Percentiles rank a stretch among this genome's conserved stretches.
phyloP scores from a whole-genome alignment of 1,140 invertebrate species.

The Aphaenogaster ashmeadi region DNA sequence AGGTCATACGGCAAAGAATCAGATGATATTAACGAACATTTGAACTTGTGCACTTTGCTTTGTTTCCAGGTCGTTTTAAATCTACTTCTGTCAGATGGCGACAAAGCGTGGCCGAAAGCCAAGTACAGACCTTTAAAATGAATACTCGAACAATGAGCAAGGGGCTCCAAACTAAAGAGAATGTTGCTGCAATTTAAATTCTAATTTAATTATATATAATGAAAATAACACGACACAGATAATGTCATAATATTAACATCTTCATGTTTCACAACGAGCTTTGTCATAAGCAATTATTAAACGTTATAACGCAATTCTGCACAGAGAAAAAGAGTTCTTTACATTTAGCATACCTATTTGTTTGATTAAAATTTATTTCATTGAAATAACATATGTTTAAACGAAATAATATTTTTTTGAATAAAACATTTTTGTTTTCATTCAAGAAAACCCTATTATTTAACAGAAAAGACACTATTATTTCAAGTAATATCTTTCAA shows the following conservation, averaged over 20 bases:
- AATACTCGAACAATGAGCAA: constrained; percentile 73
- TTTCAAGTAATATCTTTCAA: too few relatives aligned
- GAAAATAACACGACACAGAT: neutral
- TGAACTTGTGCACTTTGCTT: neutral
- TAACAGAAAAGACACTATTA: too few relatives aligned
- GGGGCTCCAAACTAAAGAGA: constrained; percentile 60
- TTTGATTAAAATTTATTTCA: too few relatives aligned
- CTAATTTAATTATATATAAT: constrained; percentile 5
- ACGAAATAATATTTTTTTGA: too few relatives aligned
- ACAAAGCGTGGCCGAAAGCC: constrained; percentile 73
- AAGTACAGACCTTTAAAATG: constrained; percentile 71
- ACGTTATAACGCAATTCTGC: neutral
- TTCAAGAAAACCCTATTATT: too few relatives aligned
- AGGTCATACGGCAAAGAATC: neutral
- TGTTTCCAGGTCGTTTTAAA: constrained; percentile 75
- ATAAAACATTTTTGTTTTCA: too few relatives aligned
- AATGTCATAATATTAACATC: neutral
- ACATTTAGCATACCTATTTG: too few relatives aligned
- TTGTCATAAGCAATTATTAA: neutral
- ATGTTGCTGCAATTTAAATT: constrained; percentile 69
- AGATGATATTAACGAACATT: neutral
- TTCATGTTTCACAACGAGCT: neutral
- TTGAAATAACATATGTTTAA: too few relatives aligned
- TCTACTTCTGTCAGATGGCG: constrained; percentile 78
- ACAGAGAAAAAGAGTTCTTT: too few relatives aligned